Evolutionary conservation across 2,797 vertebrate species (phyloP).

Genomic region (Xenentodon cancila): DNA sequence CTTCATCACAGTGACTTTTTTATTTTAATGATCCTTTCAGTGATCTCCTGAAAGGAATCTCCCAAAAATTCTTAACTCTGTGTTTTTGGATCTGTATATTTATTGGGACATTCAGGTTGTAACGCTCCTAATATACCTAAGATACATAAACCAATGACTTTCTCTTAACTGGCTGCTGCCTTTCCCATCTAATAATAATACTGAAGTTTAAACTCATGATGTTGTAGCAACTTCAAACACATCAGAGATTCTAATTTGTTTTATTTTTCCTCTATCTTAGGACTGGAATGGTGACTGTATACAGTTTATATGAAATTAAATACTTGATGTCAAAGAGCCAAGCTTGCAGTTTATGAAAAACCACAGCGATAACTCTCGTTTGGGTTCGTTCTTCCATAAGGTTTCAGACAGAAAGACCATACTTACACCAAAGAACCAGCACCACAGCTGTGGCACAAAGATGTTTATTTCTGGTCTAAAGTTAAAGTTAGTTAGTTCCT

Average conservation of each 20-base stretch:
- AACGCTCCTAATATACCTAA: slow-evolving; percentile 17
- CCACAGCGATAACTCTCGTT: neutral
- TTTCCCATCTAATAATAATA: slow-evolving; percentile 39
- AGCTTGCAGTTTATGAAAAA: neutral
- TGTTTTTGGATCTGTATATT: slow-evolving; percentile 51
- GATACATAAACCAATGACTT: slow-evolving; percentile 43
- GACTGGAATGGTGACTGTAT: neutral
- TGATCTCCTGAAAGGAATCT: slow-evolving; percentile 39
- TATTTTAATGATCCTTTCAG: slow-evolving; percentile 15
- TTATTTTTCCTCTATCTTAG: neutral
- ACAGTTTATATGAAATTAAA: slow-evolving; percentile 13
- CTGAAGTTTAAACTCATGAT: neutral
- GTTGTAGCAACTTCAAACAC: slow-evolving; percentile 1
- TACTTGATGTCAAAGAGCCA: slow-evolving; percentile 23
- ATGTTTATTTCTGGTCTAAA: no score
- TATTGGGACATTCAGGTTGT: slow-evolving; percentile 55
- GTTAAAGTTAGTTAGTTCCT: no score
- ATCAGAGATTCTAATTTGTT: neutral
- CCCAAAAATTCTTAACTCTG: slow-evolving; percentile 7
- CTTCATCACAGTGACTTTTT: slow-evolving; percentile 33
- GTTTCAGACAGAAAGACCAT: no score
- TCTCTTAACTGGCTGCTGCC: slow-evolving; percentile 28
- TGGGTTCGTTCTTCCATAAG: slow-evolving; percentile 9
- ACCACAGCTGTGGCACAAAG: no score
- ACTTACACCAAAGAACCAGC: no score